A percentile compares a stretch with the other conserved stretches of the same genome.
Conservation (phyloP, 2,797 vertebrate genomes). For the Smutsia temminckii region DNA sequence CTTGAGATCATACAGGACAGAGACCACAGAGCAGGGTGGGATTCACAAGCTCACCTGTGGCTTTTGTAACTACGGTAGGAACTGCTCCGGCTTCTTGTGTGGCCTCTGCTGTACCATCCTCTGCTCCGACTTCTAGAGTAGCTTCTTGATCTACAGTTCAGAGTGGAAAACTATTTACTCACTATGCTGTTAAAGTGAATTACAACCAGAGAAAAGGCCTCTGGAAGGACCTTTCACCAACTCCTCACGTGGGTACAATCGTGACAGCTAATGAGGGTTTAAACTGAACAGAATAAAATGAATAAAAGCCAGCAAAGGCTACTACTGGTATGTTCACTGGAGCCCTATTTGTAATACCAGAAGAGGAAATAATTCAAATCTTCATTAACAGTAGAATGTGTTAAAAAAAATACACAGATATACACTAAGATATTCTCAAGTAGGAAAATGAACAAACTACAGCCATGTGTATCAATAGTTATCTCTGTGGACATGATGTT, state of each 20-base stretch:
- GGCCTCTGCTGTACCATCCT: constrained; percentile 89
- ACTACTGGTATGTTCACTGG: not conserved
- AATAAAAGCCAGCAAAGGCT: not conserved
- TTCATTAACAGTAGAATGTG: not conserved
- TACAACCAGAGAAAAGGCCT: not conserved
- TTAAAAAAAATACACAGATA: not conserved
- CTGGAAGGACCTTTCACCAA: not conserved
- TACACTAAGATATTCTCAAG: not conserved
- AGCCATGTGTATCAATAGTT: not conserved
- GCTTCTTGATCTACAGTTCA: constrained; percentile 87
- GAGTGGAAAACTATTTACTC: not conserved
- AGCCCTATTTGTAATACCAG: not conserved
- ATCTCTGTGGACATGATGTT: not conserved
- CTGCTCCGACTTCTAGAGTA: constrained; percentile 92
- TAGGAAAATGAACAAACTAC: not conserved
- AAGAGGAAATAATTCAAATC: not conserved
- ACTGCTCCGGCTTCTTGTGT: constrained; percentile 91
- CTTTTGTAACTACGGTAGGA: constrained; percentile 93
- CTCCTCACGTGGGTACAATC: not conserved
- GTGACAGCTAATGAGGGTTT: not conserved
- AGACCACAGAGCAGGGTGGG: rapidly evolving
- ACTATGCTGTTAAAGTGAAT: not conserved
- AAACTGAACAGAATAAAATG: not conserved
- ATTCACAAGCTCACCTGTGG: constrained; percentile 79
- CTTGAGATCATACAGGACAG: not conserved